Evolutionary conservation across 2,113 vertebrate species (phyloP).

Genomic region (Smithornis capensis): DNA sequence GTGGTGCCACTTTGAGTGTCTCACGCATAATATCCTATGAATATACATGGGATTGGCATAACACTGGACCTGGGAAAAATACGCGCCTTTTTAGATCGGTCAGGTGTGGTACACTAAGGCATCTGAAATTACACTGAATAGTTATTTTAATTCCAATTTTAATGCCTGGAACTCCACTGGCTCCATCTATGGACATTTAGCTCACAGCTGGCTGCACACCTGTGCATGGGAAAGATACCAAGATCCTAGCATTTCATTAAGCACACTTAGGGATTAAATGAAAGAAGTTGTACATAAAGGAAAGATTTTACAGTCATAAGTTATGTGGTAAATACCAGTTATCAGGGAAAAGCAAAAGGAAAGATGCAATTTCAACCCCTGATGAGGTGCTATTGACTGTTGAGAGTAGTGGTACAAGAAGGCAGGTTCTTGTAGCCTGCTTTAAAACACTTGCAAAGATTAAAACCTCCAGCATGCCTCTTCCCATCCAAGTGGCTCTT

Average conservation of each 20-base stretch:
- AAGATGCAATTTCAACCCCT: neutral
- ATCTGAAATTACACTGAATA: neutral
- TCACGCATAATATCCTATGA: neutral
- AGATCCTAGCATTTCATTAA: neutral
- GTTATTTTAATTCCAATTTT: neutral
- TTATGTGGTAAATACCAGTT: neutral
- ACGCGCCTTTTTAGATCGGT: neutral
- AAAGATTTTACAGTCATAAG: neutral
- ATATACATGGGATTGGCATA: neutral
- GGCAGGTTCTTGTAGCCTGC: neutral
- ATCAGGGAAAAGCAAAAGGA: neutral
- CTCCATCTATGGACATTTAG: neutral
- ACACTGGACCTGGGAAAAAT: neutral
- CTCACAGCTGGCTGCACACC: neutral
- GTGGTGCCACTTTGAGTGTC: neutral
- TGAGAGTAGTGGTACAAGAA: neutral
- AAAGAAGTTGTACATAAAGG: neutral
- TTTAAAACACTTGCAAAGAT: neutral
- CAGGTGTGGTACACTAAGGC: neutral
- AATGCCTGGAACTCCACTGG: neutral
- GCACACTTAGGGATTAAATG: neutral
- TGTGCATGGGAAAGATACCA: neutral
- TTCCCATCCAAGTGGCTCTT: neutral
- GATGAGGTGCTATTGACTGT: neutral
- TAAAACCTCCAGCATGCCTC: neutral